Percentiles rank a stretch among this genome's conserved stretches.
These are phyloP conservation scores for Phalloptychus januarius DNA, from an alignment of 2,797 vertebrate species.

Conservation along the genomic window DNA sequence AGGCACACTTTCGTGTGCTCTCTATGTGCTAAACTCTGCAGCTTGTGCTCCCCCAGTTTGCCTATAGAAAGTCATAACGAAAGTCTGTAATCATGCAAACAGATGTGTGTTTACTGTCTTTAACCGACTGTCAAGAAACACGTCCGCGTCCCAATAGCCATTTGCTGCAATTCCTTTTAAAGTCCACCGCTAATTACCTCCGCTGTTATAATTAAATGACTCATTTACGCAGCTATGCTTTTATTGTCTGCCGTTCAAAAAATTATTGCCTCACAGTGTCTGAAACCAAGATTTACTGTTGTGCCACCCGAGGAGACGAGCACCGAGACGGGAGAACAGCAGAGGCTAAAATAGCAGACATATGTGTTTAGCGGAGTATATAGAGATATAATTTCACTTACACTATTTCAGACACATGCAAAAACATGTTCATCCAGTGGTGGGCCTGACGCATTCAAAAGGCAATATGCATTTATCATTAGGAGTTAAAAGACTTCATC, in stretches of 20 bases:
- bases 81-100: slow-evolving; percentile 69
- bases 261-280: slow-evolving; percentile 64
- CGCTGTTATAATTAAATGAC: slow-evolving; percentile 70
- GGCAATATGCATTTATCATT: slow-evolving; percentile 44
- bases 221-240: slow-evolving; percentile 60
- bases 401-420: slow-evolving; percentile 39
- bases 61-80: slow-evolving; percentile 45
- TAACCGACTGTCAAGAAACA: slow-evolving; percentile 64
- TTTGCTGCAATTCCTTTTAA: slow-evolving; percentile 65
- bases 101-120: slow-evolving; percentile 64
- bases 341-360: slow-evolving; percentile 57
- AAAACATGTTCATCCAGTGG: slow-evolving; percentile 39
- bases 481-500: slow-evolving; percentile 43
- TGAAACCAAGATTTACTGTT: slow-evolving; percentile 55
- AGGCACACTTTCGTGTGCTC: slow-evolving; percentile 16
- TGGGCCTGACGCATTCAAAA: slow-evolving; percentile 15
- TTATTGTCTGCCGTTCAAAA: slow-evolving; percentile 67
- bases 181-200: slow-evolving; percentile 69
- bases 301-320: slow-evolving; percentile 67
- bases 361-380: slow-evolving; percentile 58
- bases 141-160: slow-evolving; percentile 61
- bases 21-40: slow-evolving; percentile 30
- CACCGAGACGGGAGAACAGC: slow-evolving; percentile 39
- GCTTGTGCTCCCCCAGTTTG: slow-evolving; percentile 47
- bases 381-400: slow-evolving; percentile 41